Percentiles rank a stretch among this genome's conserved stretches.
Conservation (phyloP, 2,888 invertebrate species). For the Lithosia quadra region DNA sequence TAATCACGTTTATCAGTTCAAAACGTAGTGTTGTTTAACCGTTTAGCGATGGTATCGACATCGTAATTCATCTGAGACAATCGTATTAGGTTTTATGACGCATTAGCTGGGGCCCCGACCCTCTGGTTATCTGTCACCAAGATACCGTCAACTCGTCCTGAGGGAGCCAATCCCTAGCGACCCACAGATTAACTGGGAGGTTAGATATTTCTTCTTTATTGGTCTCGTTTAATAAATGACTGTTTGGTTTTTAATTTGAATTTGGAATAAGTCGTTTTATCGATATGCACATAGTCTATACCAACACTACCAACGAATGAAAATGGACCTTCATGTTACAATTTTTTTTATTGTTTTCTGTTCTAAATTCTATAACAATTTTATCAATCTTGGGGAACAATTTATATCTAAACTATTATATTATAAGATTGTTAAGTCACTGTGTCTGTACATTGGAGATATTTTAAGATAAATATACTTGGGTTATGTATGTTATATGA, state of each 20-base stretch:
- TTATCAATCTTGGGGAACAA: too few species aligned
- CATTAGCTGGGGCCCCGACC: conserved; percentile 72
- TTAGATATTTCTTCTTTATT: conserved; percentile 50
- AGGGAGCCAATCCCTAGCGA: conserved; percentile 65
- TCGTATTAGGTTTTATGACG: conserved; percentile 82
- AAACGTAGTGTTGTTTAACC: conserved; percentile 63
- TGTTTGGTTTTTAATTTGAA: conserved; percentile 52
- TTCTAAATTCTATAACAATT: too few species aligned
- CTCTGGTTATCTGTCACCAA: conserved; percentile 76
- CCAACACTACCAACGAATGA: background rate
- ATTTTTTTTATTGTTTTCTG: background rate
- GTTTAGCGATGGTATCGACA: conserved; percentile 62
- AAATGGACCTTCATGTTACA: background rate
- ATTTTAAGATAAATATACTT: too few species aligned
- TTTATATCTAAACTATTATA: too few species aligned
- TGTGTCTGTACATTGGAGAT: too few species aligned
- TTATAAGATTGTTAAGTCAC: too few species aligned
- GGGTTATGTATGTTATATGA: too few species aligned
- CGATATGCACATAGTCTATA: background rate
- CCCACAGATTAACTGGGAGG: conserved; percentile 57
- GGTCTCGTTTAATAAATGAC: conserved; percentile 46
- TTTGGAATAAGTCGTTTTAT: conserved; percentile 24
- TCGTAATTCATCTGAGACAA: conserved; percentile 77
- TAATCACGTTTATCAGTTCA: conserved; percentile 44
- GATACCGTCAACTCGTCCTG: conserved; percentile 80